Conservation (phyloP, 2,113 vertebrate species). For the Laticauda laticaudata region DNA sequence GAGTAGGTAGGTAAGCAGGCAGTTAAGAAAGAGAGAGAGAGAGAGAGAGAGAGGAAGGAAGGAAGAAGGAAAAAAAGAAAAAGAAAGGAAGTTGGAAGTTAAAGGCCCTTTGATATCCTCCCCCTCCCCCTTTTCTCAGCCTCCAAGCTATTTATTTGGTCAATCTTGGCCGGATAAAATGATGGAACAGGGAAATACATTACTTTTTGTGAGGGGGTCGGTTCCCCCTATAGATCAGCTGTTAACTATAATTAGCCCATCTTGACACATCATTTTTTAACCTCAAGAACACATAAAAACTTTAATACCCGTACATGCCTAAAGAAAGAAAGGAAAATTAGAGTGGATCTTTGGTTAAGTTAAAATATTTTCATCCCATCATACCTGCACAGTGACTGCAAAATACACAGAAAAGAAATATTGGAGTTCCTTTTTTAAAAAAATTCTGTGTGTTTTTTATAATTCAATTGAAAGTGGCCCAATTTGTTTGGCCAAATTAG, state of each 20-base stretch:
- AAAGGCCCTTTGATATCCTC: background rate
- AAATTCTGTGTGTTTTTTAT: background rate
- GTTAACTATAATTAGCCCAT: background rate
- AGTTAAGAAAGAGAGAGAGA: background rate
- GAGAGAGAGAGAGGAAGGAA: rapidly evolving
- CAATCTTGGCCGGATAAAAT: background rate
- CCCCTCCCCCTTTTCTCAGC: background rate
- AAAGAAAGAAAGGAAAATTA: background rate
- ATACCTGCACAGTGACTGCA: background rate
- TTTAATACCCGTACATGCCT: background rate
- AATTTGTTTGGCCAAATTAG: background rate
- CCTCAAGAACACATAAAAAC: background rate
- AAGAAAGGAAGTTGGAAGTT: background rate
- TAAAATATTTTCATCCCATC: background rate
- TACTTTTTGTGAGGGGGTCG: background rate
- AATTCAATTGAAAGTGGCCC: background rate
- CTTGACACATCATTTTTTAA: background rate
- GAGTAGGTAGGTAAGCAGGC: background rate
- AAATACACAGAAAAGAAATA: background rate
- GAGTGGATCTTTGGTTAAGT: background rate
- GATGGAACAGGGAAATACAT: background rate
- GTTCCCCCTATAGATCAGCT: background rate
- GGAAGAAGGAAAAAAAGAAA: too few relatives aligned
- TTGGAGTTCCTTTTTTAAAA: background rate
- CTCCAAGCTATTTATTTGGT: background rate